Conservation (phyloP, 1,140 invertebrate species). For the Trachymyrmex cornetzi region DNA sequence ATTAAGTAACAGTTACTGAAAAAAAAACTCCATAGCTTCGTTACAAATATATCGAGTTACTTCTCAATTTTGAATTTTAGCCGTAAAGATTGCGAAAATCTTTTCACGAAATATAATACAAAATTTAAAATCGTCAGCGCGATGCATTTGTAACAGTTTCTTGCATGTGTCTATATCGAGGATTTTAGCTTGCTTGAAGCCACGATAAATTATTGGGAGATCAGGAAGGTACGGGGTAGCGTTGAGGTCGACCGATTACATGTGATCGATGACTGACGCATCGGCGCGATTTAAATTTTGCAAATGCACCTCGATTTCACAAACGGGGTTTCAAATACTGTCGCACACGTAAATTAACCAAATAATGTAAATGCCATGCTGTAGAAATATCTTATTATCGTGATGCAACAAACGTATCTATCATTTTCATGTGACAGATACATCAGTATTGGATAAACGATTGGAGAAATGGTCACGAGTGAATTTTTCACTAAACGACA, state of each 20-base stretch:
- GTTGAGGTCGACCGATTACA: conserved; percentile 36
- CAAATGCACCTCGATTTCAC: background rate
- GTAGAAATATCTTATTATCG: conserved; percentile 35
- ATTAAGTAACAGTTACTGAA: too few relatives aligned
- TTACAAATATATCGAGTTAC: too few relatives aligned
- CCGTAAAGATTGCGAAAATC: background rate
- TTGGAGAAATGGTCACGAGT: background rate
- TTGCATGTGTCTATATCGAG: background rate
- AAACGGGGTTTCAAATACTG: background rate
- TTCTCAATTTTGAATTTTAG: background rate
- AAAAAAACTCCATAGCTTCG: too few relatives aligned
- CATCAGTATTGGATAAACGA: background rate
- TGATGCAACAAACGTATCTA: conserved; percentile 26
- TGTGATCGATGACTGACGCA: conserved; percentile 9
- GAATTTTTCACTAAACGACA: conserved; percentile 1
- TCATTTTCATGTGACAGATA: background rate
- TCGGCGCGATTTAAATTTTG: conserved; percentile 28
- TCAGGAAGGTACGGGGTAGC: conserved; percentile 1
- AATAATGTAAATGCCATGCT: background rate
- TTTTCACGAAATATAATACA: background rate
- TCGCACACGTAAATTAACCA: background rate
- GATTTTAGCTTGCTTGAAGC: background rate
- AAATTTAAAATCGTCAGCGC: background rate
- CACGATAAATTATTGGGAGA: conserved; percentile 45
- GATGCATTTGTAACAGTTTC: background rate